Evolutionary conservation across 2,888 invertebrate species (phyloP).

Genomic region (Thumatha senex): DNA sequence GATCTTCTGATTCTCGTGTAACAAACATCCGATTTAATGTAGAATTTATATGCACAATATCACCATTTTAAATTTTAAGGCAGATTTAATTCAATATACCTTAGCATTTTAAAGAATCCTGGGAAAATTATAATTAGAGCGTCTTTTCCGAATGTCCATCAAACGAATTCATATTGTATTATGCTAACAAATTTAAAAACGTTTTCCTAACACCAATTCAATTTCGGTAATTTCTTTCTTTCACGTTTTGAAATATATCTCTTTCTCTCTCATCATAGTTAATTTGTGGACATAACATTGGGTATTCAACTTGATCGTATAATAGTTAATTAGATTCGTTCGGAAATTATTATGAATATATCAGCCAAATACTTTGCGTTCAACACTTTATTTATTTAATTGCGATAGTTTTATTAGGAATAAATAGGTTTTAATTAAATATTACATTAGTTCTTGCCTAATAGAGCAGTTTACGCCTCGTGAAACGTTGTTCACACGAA

Average conservation of each 20-base stretch:
- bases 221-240: conserved; percentile 27
- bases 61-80: conserved; percentile 13
- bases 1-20: conserved; percentile 41
- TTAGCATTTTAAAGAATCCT: conserved; percentile 60
- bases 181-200: conserved; percentile 34
- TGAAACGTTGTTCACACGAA: conserved; percentile 9
- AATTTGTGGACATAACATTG: not conserved
- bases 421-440: not conserved
- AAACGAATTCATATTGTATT: conserved; percentile 60
- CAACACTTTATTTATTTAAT: too few relatives aligned
- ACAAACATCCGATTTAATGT: conserved; percentile 23
- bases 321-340: conserved; percentile 39
- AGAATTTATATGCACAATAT: conserved; percentile 13
- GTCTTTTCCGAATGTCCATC: conserved; percentile 61
- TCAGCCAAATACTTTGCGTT: not conserved
- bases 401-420: not conserved
- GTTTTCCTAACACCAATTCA: conserved; percentile 22
- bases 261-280: conserved; percentile 17
- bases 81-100: conserved; percentile 47
- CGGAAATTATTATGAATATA: conserved; percentile 35
- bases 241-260: not conserved
- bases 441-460: not conserved
- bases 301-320: conserved; percentile 31
- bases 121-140: conserved; percentile 57
- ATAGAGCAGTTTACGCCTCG: conserved; percentile 6